Percentiles rank a stretch among this genome's conserved stretches.
Conservation (phyloP, 64 coral and sea anemone species). For the Dendronephthya gigantea region DNA sequence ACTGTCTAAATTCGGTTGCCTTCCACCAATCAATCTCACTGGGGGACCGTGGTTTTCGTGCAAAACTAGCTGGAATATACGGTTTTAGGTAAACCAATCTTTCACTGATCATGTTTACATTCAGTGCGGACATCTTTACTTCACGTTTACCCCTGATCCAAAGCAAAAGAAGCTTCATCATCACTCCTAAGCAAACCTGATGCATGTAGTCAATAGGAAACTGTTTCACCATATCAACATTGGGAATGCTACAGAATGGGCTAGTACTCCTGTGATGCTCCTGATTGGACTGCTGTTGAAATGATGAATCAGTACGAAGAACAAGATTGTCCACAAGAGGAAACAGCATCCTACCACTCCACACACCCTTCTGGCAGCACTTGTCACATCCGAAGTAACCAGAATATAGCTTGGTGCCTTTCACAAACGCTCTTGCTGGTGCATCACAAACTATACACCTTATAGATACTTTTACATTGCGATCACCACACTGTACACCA, state of each 20-base stretch:
- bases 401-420: conserved; percentile 1
- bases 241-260: background rate
- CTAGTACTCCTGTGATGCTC: background rate
- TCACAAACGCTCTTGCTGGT: conserved; percentile 6
- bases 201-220: conserved; percentile 1
- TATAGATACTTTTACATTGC: background rate
- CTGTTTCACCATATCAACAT: background rate
- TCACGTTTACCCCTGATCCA: background rate
- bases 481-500: background rate
- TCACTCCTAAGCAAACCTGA: background rate
- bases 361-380: too few relatives aligned
- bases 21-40: background rate
- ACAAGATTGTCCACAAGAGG: background rate
- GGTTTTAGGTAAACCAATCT: background rate
- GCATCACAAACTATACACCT: background rate
- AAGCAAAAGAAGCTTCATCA: background rate
- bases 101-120: background rate
- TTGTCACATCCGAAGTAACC: background rate
- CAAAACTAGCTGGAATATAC: background rate
- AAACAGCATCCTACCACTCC: background rate
- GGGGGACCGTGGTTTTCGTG: background rate
- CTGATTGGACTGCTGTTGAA: background rate
- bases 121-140: background rate
- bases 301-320: background rate
- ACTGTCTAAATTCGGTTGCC: conserved; percentile 4